Evolutionary conservation across 2,797 vertebrate genomes (phyloP).

Genomic region (Crenichthys baileyi): DNA sequence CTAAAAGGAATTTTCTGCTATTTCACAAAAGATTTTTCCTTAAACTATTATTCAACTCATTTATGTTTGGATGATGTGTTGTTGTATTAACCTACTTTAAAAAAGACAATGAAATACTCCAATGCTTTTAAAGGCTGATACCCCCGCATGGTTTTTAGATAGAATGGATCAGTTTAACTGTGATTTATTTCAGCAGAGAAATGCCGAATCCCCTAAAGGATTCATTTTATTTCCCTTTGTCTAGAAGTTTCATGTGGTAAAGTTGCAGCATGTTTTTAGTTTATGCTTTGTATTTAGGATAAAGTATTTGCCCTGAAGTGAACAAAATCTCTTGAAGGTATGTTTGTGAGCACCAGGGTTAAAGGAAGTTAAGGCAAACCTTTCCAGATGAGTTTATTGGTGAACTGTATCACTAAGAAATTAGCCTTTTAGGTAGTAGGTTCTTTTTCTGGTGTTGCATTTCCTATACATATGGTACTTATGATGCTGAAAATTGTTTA

Average conservation of each 20-base stretch:
- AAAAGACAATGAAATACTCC: neutral
- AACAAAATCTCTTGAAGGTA: conserved; percentile 47
- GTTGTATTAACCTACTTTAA: conserved; percentile 51
- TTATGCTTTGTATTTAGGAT: conserved; percentile 66
- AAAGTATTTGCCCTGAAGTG: conserved; percentile 58
- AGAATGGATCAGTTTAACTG: conserved; percentile 49
- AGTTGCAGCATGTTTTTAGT: conserved; percentile 69
- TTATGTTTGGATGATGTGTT: conserved; percentile 9
- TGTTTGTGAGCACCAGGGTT: conserved; percentile 3
- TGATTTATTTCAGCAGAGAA: conserved; percentile 54
- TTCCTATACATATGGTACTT: conserved; percentile 61
- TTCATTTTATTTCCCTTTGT: conserved; percentile 54
- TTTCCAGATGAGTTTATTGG: conserved; percentile 33
- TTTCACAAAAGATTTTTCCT: conserved; percentile 9
- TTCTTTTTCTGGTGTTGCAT: conserved; percentile 47
- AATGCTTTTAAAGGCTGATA: conserved; percentile 17
- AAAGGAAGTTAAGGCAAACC: conserved; percentile 13
- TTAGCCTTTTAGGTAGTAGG: conserved; percentile 22
- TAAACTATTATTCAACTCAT: conserved; percentile 31
- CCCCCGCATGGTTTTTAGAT: conserved; percentile 10
- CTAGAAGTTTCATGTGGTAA: conserved; percentile 60
- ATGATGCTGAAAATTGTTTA: conserved; percentile 51
- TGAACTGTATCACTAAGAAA: conserved; percentile 32
- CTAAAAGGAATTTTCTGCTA: conserved; percentile 29
- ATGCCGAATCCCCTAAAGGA: conserved; percentile 46